Conservation (phyloP, 1,140 invertebrate genomes). For the Drosophila ficusphila region DNA sequence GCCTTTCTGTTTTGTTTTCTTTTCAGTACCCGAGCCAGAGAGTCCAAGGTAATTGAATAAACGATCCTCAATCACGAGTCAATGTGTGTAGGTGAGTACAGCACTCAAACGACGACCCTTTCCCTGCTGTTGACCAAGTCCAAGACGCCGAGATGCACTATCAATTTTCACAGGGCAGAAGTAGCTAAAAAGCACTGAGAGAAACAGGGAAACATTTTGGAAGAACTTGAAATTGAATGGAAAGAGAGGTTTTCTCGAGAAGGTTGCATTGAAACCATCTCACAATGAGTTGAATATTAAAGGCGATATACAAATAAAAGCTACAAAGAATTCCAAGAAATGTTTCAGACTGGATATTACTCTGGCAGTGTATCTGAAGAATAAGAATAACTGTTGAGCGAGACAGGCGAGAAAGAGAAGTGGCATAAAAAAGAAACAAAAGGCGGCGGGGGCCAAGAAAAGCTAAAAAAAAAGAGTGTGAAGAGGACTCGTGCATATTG, state of each 20-base stretch:
- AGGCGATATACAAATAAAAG: too few species aligned
- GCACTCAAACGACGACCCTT: background rate
- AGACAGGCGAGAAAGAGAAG: conserved; percentile 5
- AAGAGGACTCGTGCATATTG: conserved; percentile 71
- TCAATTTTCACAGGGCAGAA: conserved; percentile 32
- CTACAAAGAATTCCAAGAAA: too few species aligned
- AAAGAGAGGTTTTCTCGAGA: too few species aligned
- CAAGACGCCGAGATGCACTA: conserved; percentile 12
- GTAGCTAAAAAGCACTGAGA: background rate
- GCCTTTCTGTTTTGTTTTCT: background rate
- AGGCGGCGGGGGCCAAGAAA: conserved; percentile 29
- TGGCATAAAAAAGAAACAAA: conserved; percentile 58
- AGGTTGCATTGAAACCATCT: too few species aligned
- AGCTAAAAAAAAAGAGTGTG: conserved; percentile 17
- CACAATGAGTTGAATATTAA: too few species aligned
- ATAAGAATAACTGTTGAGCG: background rate
- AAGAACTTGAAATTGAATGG: too few species aligned
- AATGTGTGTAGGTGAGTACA: conserved; percentile 33
- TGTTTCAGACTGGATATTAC: background rate
- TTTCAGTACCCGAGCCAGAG: conserved; percentile 15
- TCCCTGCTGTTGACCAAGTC: conserved; percentile 15
- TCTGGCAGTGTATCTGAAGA: background rate
- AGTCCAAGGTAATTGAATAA: conserved; percentile 51
- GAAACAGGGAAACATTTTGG: background rate
- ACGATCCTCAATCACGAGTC: conserved; percentile 48